Evolutionary conservation across 2,888 invertebrate genomes (phyloP), one percentile per base, ranked within the genome.

Genomic region (Eurytoma californica): DNA sequence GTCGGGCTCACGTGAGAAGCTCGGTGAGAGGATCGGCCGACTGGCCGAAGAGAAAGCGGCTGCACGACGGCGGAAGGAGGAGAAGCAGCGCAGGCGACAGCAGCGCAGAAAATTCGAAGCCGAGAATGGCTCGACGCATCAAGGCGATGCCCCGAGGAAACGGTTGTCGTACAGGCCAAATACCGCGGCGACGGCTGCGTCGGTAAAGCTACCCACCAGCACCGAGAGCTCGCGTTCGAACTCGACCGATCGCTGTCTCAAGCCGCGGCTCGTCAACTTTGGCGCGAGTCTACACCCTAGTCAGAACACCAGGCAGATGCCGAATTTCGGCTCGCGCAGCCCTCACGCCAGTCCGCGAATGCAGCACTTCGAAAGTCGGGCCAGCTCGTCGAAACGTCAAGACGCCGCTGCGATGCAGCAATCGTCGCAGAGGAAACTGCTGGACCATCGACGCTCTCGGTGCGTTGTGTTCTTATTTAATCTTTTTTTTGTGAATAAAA

Each of bases 151-250:
- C 3, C 3, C 68, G 14, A 20, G 78, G 13, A 68, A 69, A 13
- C 69, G 79, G 1, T 18, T 53, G n/a, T 13, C 28, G 18, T 65
- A 67, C n/a, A 28, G 30, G 5, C 51, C 72, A 0, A 72, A 20
- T 12, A 0, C 39, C 39, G 39, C 39, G 39, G 39, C 39, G 39
- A 7, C 39, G 7, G 9, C 39, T 39, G 39, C 39, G 39, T 9
- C 39, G 5, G 39, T 72, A 16, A 79, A 80, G 20, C 49, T 73
- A 16, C 82, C 82, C 16, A 79, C 87, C 7, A 89, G 89, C 74
- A 88, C 86, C 18, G 89, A 88, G 55, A 89, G 88, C 72, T 90
- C 90, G 14, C 84, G 90, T 20, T 90, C 90, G 3, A 90, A 89
- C 66, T 90, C 90, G 3, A 88, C 85, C 2, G 90, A 90, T 77